Conservation (phyloP, 1,140 invertebrate species). For the Maniola jurtina region DNA sequence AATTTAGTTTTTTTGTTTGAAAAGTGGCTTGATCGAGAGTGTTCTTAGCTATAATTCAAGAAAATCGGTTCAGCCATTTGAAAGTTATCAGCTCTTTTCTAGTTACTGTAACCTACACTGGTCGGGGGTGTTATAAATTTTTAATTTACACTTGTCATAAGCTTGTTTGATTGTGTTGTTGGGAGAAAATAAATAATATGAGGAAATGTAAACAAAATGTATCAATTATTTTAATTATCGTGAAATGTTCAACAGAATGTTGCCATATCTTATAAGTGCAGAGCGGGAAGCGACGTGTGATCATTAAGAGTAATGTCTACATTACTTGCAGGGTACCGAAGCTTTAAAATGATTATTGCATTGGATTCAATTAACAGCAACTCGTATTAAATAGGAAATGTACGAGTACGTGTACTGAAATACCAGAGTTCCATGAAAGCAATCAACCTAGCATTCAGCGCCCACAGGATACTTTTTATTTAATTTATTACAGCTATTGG, state of each 20-base stretch:
- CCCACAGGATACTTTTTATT: no score
- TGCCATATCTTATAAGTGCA: neutral
- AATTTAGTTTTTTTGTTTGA: no score
- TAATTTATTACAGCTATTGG: neutral
- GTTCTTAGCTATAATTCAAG: no score
- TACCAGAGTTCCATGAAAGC: neutral
- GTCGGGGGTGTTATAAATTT: no score
- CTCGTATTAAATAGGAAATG: neutral
- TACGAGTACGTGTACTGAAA: neutral
- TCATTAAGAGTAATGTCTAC: slow-evolving; percentile 10
- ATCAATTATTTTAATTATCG: neutral
- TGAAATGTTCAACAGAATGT: neutral
- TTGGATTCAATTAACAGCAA: slow-evolving; percentile 4
- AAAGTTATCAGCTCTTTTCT: no score
- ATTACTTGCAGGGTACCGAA: neutral
- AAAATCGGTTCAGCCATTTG: no score
- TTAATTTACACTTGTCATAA: no score
- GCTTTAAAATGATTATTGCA: slow-evolving; percentile 10
- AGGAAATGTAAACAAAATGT: neutral
- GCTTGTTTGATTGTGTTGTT: no score
- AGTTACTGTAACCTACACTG: no score
- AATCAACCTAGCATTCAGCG: neutral
- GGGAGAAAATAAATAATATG: neutral
- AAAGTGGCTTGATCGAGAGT: no score
- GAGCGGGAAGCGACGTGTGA: neutral